Evolutionary conservation across 2,888 invertebrate genomes (phyloP).

Genomic region (Frankliniella fusca): DNA sequence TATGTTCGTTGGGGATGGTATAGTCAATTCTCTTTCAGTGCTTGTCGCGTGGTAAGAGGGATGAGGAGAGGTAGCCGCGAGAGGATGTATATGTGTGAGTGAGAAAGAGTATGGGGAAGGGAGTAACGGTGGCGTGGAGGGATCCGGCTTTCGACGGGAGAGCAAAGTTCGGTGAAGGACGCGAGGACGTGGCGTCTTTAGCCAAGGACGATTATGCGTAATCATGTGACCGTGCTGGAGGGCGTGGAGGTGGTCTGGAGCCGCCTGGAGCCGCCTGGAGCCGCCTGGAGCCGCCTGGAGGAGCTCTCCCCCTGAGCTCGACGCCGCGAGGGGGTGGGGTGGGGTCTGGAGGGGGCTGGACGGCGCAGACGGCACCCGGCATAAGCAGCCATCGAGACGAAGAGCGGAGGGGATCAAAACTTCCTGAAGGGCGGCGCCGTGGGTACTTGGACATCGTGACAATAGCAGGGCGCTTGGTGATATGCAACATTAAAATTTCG

Average conservation of each 20-base stretch:
- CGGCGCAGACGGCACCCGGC: neutral
- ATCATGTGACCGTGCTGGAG: neutral
- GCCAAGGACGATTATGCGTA: constrained; percentile 20
- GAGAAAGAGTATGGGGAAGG: neutral
- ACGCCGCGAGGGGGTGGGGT: neutral
- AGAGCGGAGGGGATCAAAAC: neutral
- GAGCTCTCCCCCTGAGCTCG: neutral
- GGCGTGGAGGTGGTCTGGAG: neutral
- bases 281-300: neutral
- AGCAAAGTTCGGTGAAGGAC: constrained; percentile 1
- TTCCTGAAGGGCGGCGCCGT: neutral
- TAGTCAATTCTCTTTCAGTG: no score
- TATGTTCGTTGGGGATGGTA: no score
- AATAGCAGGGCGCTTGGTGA: no score
- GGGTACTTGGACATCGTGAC: neutral
- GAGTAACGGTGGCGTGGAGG: no score
- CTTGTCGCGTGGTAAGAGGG: neutral
- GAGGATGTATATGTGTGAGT: neutral
- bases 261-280: neutral
- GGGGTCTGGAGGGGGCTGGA: neutral
- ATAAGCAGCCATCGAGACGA: constrained; percentile 9
- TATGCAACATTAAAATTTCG: no score
- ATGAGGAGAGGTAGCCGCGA: neutral
- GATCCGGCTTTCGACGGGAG: neutral
- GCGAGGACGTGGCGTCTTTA: neutral